phyloP scores from a whole-genome alignment of 2,888 invertebrate species.

The Ellobium chinense region DNA sequence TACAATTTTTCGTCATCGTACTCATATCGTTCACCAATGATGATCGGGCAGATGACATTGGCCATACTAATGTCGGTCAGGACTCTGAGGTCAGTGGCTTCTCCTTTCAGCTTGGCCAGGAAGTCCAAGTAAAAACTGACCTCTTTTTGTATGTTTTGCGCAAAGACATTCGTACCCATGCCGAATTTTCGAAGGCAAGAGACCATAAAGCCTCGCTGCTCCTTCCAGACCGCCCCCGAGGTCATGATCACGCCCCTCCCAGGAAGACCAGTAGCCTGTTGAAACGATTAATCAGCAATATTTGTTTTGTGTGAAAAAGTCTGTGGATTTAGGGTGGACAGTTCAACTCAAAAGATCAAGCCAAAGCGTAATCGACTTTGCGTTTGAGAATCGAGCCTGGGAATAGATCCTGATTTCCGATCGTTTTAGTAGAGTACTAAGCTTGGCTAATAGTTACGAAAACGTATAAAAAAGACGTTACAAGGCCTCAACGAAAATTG shows the following conservation, averaged over 20 bases:
- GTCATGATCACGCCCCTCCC: background rate
- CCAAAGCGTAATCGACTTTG: too few relatives aligned
- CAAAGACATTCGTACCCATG: conserved; percentile 20
- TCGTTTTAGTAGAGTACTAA: too few relatives aligned
- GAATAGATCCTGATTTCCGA: too few relatives aligned
- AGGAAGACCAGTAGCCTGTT: background rate
- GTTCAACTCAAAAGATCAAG: too few relatives aligned
- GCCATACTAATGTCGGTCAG: background rate
- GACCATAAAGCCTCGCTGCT: background rate
- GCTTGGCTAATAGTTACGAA: too few relatives aligned
- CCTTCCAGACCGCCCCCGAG: conserved; percentile 1
- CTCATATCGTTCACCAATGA: conserved; percentile 8
- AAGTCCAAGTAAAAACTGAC: background rate
- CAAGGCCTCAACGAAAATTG: too few relatives aligned
- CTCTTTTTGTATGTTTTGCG: conserved; percentile 11
- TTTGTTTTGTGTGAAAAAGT: too few relatives aligned
- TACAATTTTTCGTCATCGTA: conserved; percentile 4
- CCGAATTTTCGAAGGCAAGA: background rate
- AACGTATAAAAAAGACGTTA: too few relatives aligned
- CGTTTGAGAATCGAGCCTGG: too few relatives aligned
- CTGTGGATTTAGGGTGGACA: too few relatives aligned
- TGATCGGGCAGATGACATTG: conserved; percentile 7
- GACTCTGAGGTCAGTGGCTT: background rate
- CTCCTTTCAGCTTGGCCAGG: conserved; percentile 2
- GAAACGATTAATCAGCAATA: too few relatives aligned